These are phyloP conservation scores for Ammospiza caudacuta DNA, from an alignment of 2,113 vertebrate genomes.

Conservation along the genomic window DNA sequence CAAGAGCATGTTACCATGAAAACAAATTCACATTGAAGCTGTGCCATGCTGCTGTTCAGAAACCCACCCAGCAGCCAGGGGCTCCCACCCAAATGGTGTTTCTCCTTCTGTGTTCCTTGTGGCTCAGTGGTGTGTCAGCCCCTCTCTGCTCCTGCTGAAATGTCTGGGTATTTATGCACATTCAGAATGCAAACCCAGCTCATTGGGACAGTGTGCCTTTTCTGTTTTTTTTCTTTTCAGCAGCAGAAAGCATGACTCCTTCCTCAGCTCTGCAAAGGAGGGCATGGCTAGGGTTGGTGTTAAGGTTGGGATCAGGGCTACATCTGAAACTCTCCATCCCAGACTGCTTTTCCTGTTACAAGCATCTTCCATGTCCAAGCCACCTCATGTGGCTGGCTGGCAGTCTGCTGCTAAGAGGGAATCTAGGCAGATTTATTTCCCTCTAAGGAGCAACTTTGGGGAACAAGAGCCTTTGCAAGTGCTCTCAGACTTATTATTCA, in stretches of 20 bases:
- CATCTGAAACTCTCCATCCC: not conserved
- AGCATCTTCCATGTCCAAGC: not conserved
- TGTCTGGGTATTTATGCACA: not conserved
- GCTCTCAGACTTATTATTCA: not conserved
- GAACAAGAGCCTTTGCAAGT: not conserved
- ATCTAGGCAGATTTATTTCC: not conserved
- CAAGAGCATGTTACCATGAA: not conserved
- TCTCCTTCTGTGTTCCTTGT: not conserved
- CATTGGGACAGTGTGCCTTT: not conserved
- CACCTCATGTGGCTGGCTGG: not conserved
- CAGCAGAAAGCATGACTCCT: not conserved
- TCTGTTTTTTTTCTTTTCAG: not conserved
- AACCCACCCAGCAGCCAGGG: not conserved
- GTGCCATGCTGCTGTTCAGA: not conserved
- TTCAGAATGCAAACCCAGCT: not conserved
- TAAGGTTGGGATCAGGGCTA: not conserved
- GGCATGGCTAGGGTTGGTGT: not conserved
- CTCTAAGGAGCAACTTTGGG: not conserved
- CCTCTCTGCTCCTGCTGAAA: not conserved
- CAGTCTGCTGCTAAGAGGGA: not conserved
- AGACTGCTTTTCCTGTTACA: not conserved
- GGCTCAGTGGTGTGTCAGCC: not conserved
- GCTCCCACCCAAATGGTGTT: not conserved
- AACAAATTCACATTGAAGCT: not conserved
- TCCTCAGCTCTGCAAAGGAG: not conserved